Evolutionary conservation across 2,888 invertebrate genomes (phyloP), one percentile per base, ranked within the genome.

Genomic region (Hypena proboscidalis): DNA sequence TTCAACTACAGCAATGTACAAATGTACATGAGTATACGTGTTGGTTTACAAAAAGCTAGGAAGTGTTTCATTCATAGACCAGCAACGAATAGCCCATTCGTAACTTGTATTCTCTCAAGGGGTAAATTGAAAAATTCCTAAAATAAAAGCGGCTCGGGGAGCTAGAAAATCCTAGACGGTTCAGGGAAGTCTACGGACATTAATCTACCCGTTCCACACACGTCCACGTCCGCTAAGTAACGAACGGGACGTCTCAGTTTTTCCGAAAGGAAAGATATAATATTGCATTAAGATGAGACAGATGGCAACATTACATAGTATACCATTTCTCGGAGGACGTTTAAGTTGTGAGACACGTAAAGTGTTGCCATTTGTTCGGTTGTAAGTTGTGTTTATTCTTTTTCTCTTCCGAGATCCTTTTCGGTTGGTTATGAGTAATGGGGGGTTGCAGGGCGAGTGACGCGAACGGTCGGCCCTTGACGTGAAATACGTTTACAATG

Each of bases 341-440:
- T 85, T 83, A 83, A 83, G 80, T 84, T 83, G 82, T 79, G 81
- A 77, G 80, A 78, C 80, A 80, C 82, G 79, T 83, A 85, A 80
- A 86, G 85, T 84, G 86, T 82, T 78, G 69, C 79, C 78, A 85
- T 87, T 85, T 85, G 80, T 85, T 82, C 77, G 67, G 58, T 71
- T 78, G 79, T 77, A 80, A 81, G 78, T 81, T 82, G 77, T 84
- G 82, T 83, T 81, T 85, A 83, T 83, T 83, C 73, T 79, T 78
- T 80, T 68, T 70, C 72, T 70, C 69, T 74, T 71, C 68, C 68
- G 58, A 59, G 67, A 66, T 79, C 74, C 73, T 75, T 82, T 80
- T 79, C 59, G 70, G 73, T 71, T 66, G 69, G 77, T 77, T 83
- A 83, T 86, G 85, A 86, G 80, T 81, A 77, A 86, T 85, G 80